Percentiles rank a stretch among this genome's conserved stretches.
Evolutionary conservation across 2,888 invertebrate genomes (phyloP).

Genomic region (Ennomos quercinarius): DNA sequence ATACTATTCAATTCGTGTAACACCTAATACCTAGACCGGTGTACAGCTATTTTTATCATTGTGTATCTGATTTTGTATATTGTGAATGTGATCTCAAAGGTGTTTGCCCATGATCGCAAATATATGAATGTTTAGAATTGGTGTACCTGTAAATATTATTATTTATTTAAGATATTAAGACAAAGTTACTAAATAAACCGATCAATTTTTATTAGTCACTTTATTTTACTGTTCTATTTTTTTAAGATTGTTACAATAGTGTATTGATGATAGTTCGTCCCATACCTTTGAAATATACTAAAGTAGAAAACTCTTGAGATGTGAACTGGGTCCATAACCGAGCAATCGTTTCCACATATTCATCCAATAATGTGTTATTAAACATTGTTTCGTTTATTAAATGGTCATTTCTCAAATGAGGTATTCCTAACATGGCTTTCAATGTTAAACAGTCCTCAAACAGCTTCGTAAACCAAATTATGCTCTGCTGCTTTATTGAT

Average conservation of each 20-base stretch:
- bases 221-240: background rate
- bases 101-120: too few relatives aligned
- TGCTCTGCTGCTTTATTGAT: slow-evolving; percentile 16
- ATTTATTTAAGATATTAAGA: too few relatives aligned
- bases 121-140: too few relatives aligned
- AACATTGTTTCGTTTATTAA: slow-evolving; percentile 33
- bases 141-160: too few relatives aligned
- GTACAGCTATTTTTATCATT: too few relatives aligned
- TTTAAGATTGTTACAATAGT: too few relatives aligned
- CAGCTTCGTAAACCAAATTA: slow-evolving; percentile 20
- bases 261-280: slow-evolving; percentile 15
- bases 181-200: too few relatives aligned
- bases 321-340: slow-evolving; percentile 18
- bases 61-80: too few relatives aligned
- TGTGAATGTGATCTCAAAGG: too few relatives aligned
- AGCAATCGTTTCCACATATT: slow-evolving; percentile 6
- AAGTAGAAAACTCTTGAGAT: slow-evolving; percentile 10
- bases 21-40: too few relatives aligned
- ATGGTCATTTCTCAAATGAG: slow-evolving; percentile 8
- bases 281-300: slow-evolving; percentile 17
- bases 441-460: slow-evolving; percentile 11
- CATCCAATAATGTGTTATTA: slow-evolving; percentile 15
- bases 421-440: slow-evolving; percentile 14
- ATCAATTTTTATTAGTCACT: too few relatives aligned
- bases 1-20: too few relatives aligned